A percentile compares a stretch with the other conserved stretches of the same genome.
Conservation (phyloP, 2,113 vertebrate genomes). For the Otocyon megalotis region DNA sequence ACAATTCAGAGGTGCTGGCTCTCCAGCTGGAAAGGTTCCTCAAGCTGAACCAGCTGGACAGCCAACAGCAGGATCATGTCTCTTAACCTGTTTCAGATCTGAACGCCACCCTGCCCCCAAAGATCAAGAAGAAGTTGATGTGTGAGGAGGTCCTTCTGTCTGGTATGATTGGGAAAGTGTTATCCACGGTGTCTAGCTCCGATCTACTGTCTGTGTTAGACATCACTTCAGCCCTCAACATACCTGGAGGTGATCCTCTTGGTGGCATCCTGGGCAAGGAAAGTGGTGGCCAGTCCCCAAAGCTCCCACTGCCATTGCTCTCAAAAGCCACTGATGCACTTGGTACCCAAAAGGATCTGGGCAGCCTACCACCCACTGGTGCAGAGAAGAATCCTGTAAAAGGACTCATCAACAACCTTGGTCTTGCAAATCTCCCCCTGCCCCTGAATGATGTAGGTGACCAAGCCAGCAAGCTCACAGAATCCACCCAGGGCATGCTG, state of each 20-base stretch:
- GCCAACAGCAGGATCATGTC: neutral
- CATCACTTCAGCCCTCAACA: neutral
- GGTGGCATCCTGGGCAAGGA: neutral
- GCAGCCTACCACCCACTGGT: neutral
- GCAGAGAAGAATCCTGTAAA: neutral
- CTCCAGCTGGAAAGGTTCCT: neutral
- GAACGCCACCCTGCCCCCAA: neutral
- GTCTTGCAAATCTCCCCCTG: neutral
- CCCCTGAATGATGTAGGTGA: neutral
- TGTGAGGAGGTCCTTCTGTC: neutral
- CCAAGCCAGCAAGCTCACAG: neutral
- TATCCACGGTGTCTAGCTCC: neutral
- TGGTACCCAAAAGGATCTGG: neutral
- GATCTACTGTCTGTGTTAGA: neutral
- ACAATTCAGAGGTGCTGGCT: neutral
- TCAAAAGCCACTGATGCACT: neutral
- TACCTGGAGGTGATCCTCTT: neutral
- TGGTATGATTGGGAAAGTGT: neutral
- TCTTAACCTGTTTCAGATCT: conserved; percentile 61
- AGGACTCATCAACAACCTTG: accelerated
- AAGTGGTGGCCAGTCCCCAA: neutral
- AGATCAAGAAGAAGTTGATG: conserved; percentile 61
- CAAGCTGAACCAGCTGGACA: neutral
- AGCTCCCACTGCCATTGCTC: neutral
- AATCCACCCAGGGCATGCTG: neutral